Evolutionary conservation across 2,113 vertebrate genomes (phyloP).

Genomic region (Edolisoma coerulescens): DNA sequence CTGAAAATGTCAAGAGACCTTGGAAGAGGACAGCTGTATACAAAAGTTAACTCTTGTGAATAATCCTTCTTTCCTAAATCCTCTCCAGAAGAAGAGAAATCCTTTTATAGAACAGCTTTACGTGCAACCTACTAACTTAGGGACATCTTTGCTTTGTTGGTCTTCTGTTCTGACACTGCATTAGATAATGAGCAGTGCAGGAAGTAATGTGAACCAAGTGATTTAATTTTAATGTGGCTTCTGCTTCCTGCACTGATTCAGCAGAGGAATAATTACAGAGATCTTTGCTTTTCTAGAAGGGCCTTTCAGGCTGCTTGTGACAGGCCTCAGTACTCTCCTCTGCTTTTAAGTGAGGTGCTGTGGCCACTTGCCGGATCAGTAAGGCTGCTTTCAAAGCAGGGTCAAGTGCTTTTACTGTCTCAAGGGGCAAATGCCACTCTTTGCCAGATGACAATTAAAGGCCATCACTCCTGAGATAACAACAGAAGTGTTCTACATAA

Average conservation of each 20-base stretch:
- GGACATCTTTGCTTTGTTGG: background rate
- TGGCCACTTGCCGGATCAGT: background rate
- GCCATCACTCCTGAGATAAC: background rate
- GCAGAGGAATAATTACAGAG: background rate
- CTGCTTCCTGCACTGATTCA: background rate
- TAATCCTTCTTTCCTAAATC: background rate
- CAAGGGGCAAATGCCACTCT: background rate
- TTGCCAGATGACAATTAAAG: background rate
- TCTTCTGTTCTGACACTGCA: background rate
- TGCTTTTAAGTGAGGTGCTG: background rate
- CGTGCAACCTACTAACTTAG: background rate
- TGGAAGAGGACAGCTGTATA: background rate
- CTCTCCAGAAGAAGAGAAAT: background rate
- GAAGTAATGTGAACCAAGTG: background rate
- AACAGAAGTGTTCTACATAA: background rate
- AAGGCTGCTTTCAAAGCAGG: background rate
- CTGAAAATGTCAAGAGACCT: background rate
- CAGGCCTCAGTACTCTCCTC: background rate
- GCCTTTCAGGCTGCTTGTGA: background rate
- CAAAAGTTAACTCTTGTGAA: background rate
- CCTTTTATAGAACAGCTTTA: background rate
- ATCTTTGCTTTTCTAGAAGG: background rate
- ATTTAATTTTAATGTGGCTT: slow-evolving; percentile 21
- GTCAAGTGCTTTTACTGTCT: background rate
- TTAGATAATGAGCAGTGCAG: background rate